Conservation (phyloP, 2,113 vertebrate genomes). For the Cranoglanis bouderius region DNA sequence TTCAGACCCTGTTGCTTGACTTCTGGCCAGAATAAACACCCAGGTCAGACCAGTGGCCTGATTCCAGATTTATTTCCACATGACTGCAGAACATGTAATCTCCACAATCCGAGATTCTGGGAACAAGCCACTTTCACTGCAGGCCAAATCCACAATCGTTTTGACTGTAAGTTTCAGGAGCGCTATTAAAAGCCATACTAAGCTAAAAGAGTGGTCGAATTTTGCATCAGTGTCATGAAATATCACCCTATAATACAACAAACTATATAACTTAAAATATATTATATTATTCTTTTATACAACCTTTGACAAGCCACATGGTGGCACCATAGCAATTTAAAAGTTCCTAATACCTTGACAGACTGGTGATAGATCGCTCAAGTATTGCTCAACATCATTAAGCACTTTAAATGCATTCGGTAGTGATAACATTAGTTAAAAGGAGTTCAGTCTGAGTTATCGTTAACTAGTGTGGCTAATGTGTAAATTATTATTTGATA, state of each 20-base stretch:
- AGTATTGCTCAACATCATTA: neutral
- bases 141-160: neutral
- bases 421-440: neutral
- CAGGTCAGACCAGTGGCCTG: neutral
- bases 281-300: neutral
- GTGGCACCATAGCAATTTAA: neutral
- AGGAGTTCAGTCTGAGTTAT: neutral
- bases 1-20: neutral
- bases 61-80: constrained; percentile 5
- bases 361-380: neutral
- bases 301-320: neutral
- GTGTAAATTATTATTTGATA: constrained; percentile 8
- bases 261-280: neutral
- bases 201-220: too few relatives aligned
- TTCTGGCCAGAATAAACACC: neutral
- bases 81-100: constrained; percentile 10
- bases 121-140: neutral
- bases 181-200: neutral
- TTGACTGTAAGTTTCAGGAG: neutral
- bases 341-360: neutral
- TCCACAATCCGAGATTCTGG: neutral
- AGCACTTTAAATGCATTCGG: constrained; percentile 1
- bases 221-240: neutral
- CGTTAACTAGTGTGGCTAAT: constrained; percentile 1
- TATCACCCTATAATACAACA: neutral